phyloP scores from a whole-genome alignment of 1,140 invertebrate genomes.

The Cataglyphis hispanica region DNA sequence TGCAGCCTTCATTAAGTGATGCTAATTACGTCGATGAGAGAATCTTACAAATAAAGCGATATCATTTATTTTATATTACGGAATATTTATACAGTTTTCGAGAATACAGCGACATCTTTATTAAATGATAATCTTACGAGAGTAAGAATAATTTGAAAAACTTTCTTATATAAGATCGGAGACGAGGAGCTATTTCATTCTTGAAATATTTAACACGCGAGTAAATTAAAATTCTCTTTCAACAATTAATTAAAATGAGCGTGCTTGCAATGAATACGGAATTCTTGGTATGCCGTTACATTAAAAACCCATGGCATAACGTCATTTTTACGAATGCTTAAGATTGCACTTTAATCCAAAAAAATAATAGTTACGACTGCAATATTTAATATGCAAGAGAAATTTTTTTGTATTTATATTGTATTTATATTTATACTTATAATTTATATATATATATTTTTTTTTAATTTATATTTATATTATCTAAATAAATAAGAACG shows the following conservation, averaged over 20 bases:
- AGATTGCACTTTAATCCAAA: slow-evolving; percentile 31
- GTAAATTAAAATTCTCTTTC: slow-evolving; percentile 59
- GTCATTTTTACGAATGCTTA: slow-evolving; percentile 50
- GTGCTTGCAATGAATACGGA: slow-evolving; percentile 56
- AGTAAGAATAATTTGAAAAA: slow-evolving; percentile 58
- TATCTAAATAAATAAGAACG: no score
- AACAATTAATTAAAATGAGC: slow-evolving; percentile 58
- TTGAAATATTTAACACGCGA: slow-evolving; percentile 59
- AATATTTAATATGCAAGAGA: slow-evolving; percentile 12
- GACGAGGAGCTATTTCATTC: slow-evolving; percentile 47
- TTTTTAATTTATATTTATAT: no score
- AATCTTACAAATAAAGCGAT: slow-evolving; percentile 40
- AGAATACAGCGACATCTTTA: slow-evolving; percentile 42
- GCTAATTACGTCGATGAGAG: slow-evolving; percentile 42
- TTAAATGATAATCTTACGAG: slow-evolving; percentile 50
- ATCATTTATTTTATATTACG: slow-evolving; percentile 38
- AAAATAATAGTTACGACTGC: slow-evolving; percentile 16
- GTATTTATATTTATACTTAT: no score
- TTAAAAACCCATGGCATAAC: slow-evolving; percentile 51
- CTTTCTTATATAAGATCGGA: slow-evolving; percentile 45
- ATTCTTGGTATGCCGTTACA: slow-evolving; percentile 58
- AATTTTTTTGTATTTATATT: neutral
- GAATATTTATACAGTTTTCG: slow-evolving; percentile 43
- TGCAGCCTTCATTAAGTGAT: slow-evolving; percentile 55
- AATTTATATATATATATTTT: no score